These are phyloP conservation scores for Patella ulyssiponensis DNA, from an alignment of 2,888 invertebrate genomes.

Conservation along the genomic window DNA sequence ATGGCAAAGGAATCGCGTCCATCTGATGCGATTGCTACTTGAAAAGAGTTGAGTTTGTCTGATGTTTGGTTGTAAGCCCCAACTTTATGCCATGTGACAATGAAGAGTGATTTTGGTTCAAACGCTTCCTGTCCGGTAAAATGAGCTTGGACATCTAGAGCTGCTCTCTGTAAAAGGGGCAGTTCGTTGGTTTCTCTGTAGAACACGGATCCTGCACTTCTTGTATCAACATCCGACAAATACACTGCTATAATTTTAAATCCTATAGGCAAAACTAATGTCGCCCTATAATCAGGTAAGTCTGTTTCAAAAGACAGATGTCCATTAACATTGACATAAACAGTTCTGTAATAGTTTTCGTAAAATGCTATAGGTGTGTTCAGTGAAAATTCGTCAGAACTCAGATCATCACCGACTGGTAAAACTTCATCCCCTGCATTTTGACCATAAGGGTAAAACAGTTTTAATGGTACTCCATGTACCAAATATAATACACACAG, in stretches of 20 bases:
- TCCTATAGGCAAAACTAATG: slow-evolving; percentile 78
- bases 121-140: slow-evolving; percentile 84
- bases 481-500: slow-evolving; percentile 16
- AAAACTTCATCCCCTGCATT: slow-evolving; percentile 75
- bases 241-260: slow-evolving; percentile 92
- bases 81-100: slow-evolving; percentile 92
- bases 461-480: slow-evolving; percentile 38
- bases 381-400: slow-evolving; percentile 79
- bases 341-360: slow-evolving; percentile 81
- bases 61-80: slow-evolving; percentile 81
- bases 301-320: slow-evolving; percentile 91
- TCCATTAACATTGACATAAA: slow-evolving; percentile 92
- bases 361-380: slow-evolving; percentile 85
- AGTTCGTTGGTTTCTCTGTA: slow-evolving; percentile 74
- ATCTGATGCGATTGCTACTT: slow-evolving; percentile 83
- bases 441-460: slow-evolving; percentile 75
- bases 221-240: slow-evolving; percentile 91
- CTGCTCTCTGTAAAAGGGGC: slow-evolving; percentile 75
- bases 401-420: slow-evolving; percentile 76
- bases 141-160: slow-evolving; percentile 81
- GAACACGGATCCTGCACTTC: slow-evolving; percentile 81
- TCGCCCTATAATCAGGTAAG: slow-evolving; percentile 87
- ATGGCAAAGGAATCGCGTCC: slow-evolving; percentile 87
- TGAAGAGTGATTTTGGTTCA: slow-evolving; percentile 83
- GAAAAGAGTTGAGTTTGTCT: slow-evolving; percentile 89